Base-by-base conservation (phyloP, 2,113 vertebrate genomes). In the Ageneiosus marmoratus region DNA sequence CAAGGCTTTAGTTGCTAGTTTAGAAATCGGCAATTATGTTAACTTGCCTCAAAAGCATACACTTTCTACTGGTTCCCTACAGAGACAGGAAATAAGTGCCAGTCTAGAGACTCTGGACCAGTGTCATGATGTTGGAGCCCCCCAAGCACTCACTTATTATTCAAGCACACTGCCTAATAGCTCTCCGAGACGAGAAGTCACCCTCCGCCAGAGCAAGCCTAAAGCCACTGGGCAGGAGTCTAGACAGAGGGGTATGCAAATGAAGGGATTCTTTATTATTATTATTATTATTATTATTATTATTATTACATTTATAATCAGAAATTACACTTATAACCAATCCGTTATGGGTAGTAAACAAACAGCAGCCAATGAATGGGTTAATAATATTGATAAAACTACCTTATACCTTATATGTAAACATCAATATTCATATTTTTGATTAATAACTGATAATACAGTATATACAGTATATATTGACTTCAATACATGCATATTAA, bases 141-240 rank as follows among this genome's bases (percentile, higher is more conserved):
- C 95, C 0, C 95, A 95, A 87, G 95, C 95, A 0, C 93, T 97
- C 89, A 94, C 96, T 1, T 95, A 96, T 80, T 94, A 95, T 0
- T 91, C 94, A 81, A 92, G 91, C 88, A 93, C 93, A 65, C 87
- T 95, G 77, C 91, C 93, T 41, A 92, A 96, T 2, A 92, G 92
- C 65, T 99, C 97, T 34, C 97, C 97, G 15, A 99, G 97, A 86
- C 92, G 95, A 41, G 97, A 98, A 84, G 94, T 96, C 4, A 96
- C 96, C 0, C 96, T 97, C 85, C 95, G 98, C 85, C 99, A 98
- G 92, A 89, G 96, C 91, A 98, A 96, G 58, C 97, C 97, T 79
- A 97, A 94, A 91, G 96, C 94, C n/a, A 89, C 97, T 76, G 29
- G 1, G 9, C 90, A 95, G 63, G 97, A 99, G 1, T 55, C 50